These are phyloP conservation scores for Channa striata DNA, from an alignment of 2,797 vertebrate genomes.

Conservation along the genomic window DNA sequence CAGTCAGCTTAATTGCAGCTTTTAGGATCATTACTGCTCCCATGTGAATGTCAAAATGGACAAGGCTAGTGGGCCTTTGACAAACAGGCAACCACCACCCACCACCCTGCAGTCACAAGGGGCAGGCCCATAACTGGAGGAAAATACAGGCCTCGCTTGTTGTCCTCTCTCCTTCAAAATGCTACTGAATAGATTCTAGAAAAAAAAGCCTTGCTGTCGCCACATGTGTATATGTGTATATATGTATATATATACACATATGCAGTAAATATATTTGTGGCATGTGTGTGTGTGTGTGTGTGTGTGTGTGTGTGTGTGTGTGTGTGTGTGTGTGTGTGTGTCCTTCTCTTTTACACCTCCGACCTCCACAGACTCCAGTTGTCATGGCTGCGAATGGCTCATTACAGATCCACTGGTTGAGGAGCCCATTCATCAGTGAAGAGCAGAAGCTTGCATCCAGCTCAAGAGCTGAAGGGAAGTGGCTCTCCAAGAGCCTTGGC, in stretches of 20 bases:
- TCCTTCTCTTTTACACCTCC: slow-evolving; percentile 46
- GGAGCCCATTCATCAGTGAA: slow-evolving; percentile 73
- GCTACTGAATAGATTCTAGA: slow-evolving; percentile 24
- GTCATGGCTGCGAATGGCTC: slow-evolving; percentile 75
- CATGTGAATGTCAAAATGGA: slow-evolving; percentile 88
- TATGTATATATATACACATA: background rate
- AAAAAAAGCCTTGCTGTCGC: slow-evolving; percentile 24
- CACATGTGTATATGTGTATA: background rate
- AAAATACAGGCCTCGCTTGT: slow-evolving; percentile 71
- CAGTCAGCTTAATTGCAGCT: slow-evolving; percentile 87
- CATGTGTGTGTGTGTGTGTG: background rate
- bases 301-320: background rate
- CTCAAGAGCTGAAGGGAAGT: slow-evolving; percentile 73
- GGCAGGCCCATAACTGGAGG: slow-evolving; percentile 61
- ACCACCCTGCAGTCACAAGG: slow-evolving; percentile 73
- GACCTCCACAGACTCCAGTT: slow-evolving; percentile 66
- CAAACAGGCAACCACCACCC: slow-evolving; percentile 82
- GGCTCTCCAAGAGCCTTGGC: slow-evolving; percentile 72
- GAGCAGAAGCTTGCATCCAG: slow-evolving; percentile 71
- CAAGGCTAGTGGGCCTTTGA: slow-evolving; percentile 83
- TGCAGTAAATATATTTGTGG: background rate
- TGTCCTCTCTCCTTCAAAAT: slow-evolving; percentile 47
- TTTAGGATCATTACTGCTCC: slow-evolving; percentile 88
- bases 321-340: background rate
- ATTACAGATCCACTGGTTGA: slow-evolving; percentile 64